phyloP scores from a whole-genome alignment of 2,888 invertebrate genomes.

The Junonia oenone region DNA sequence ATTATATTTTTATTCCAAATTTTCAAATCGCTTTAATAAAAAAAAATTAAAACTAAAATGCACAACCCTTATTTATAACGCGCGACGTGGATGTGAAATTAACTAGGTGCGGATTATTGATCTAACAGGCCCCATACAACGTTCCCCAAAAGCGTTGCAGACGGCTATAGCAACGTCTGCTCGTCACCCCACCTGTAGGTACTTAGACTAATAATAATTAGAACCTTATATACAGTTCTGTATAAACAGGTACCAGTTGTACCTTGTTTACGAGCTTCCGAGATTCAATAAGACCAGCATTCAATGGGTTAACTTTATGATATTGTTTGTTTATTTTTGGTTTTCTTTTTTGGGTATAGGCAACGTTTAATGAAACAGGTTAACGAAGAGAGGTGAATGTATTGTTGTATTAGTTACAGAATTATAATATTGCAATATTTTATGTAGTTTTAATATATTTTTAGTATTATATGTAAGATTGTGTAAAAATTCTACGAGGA shows the following conservation, averaged over 20 bases:
- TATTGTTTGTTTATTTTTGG: no score
- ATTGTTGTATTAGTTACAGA: no score
- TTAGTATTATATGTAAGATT: no score
- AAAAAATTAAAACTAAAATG: neutral
- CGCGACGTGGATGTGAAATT: slow-evolving; percentile 21
- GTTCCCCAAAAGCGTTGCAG: slow-evolving; percentile 22
- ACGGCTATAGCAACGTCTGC: slow-evolving; percentile 15
- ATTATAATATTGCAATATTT: no score
- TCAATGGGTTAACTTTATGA: no score
- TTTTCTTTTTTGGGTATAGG: no score
- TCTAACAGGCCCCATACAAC: slow-evolving; percentile 36
- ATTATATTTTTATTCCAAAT: no score
- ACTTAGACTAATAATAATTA: slow-evolving; percentile 9
- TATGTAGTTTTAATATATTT: no score
- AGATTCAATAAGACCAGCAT: neutral
- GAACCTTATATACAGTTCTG: neutral
- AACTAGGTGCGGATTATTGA: slow-evolving; percentile 40
- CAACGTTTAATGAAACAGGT: no score
- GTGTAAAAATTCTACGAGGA: no score
- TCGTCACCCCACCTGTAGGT: slow-evolving; percentile 17
- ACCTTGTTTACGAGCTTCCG: neutral
- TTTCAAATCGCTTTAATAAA: neutral
- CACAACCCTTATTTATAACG: slow-evolving; percentile 6
- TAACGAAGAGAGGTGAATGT: no score
- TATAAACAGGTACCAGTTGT: neutral